A percentile compares a stretch with the other conserved stretches of the same genome.
phyloP scores from a whole-genome alignment of 1,140 invertebrate genomes.

The Drosophila biarmipes region DNA sequence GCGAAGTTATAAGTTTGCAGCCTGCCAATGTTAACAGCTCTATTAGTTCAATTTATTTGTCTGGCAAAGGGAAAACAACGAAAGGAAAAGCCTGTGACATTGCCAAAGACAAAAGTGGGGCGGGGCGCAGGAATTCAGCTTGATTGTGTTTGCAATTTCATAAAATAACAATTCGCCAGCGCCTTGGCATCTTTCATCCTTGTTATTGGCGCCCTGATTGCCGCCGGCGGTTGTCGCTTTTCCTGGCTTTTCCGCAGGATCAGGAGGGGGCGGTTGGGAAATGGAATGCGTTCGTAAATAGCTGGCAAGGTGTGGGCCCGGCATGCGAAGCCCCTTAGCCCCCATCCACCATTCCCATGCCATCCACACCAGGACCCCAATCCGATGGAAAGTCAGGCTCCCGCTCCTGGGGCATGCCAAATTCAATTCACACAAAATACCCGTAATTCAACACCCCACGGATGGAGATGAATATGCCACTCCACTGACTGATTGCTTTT shows the following conservation, averaged over 20 bases:
- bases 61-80: conserved; percentile 50
- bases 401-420: conserved; percentile 56
- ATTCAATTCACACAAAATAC: conserved; percentile 83
- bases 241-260: conserved; percentile 20
- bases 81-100: conserved; percentile 25
- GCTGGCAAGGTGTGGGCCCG: conserved; percentile 71
- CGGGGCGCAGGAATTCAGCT: conserved; percentile 58
- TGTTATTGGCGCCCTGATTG: conserved; percentile 69
- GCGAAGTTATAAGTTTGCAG: conserved; percentile 60
- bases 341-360: conserved; percentile 3
- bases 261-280: conserved; percentile 20
- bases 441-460: conserved; percentile 79
- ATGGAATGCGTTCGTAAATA: conserved; percentile 81
- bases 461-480: conserved; percentile 63
- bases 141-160: conserved; percentile 83
- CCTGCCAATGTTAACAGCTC: conserved; percentile 76
- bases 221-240: conserved; percentile 70
- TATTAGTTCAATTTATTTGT: conserved; percentile 83
- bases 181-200: conserved; percentile 56
- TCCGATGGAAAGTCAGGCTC: conserved; percentile 5
- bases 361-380: neutral
- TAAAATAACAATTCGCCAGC: conserved; percentile 76
- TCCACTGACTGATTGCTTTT: conserved; percentile 77
- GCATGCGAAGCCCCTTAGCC: conserved; percentile 38
- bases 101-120: conserved; percentile 64